phyloP scores from a whole-genome alignment of 2,113 vertebrate species.

The Vulpes lagopus region DNA sequence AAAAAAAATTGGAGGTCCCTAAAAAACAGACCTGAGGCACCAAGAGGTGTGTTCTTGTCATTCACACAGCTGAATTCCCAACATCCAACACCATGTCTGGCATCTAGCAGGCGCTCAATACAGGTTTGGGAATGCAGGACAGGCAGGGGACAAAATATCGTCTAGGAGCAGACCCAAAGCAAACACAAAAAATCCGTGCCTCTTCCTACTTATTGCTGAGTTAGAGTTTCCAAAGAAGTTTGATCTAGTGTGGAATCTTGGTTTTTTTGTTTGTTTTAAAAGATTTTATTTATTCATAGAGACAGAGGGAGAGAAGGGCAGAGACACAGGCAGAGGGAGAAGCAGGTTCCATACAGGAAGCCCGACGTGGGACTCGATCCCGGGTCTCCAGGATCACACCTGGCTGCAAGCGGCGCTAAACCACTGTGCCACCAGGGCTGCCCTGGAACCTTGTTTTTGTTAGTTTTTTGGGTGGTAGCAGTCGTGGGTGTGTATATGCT shows the following conservation, averaged over 20 bases:
- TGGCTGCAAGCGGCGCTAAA: no score
- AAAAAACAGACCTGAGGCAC: constrained; percentile 16
- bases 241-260: background rate
- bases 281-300: no score
- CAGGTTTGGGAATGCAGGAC: background rate
- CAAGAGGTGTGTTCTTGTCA: background rate
- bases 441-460: background rate
- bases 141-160: background rate
- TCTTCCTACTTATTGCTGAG: background rate
- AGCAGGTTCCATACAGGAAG: no score
- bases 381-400: no score
- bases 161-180: background rate
- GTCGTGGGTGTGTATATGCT: background rate
- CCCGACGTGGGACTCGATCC: no score
- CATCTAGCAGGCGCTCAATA: background rate
- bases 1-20: background rate
- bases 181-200: background rate
- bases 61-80: background rate
- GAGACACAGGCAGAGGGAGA: no score
- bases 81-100: background rate
- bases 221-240: background rate
- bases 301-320: no score
- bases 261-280: background rate
- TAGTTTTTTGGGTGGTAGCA: background rate
- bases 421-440: no score